Percentiles rank a stretch among this genome's conserved stretches.
Conservation (phyloP, 2,797 vertebrate species). For the Enteromius trimaculatus region DNA sequence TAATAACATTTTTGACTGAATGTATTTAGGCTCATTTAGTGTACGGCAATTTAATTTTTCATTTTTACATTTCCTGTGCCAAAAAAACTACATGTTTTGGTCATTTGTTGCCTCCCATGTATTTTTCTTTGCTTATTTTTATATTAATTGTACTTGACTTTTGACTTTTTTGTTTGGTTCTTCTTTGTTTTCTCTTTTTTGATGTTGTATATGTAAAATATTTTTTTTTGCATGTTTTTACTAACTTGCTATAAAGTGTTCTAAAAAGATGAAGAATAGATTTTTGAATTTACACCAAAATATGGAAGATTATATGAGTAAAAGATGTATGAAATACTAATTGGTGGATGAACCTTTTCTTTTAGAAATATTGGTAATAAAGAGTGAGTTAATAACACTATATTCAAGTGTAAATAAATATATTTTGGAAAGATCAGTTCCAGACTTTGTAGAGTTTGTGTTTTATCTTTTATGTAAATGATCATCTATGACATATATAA, state of each 20-base stretch:
- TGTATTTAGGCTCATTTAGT: constrained; percentile 44
- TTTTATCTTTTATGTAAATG: background rate
- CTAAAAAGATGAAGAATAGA: constrained; percentile 66
- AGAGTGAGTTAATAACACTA: constrained; percentile 67
- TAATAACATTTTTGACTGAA: constrained; percentile 45
- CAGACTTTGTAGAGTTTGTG: constrained; percentile 20
- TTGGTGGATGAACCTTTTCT: constrained; percentile 66
- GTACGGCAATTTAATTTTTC: constrained; percentile 28
- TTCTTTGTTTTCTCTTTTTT: constrained; percentile 68
- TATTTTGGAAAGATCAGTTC: constrained; percentile 49
- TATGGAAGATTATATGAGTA: constrained; percentile 57
- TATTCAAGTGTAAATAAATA: constrained; percentile 81
- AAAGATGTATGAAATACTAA: constrained; percentile 67
- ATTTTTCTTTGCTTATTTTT: constrained; percentile 61
- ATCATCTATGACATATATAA: background rate
- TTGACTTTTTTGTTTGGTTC: constrained; percentile 60
- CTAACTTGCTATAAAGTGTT: constrained; percentile 68
- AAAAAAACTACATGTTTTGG: constrained; percentile 56
- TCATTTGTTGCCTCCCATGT: constrained; percentile 58
- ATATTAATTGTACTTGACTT: constrained; percentile 62
- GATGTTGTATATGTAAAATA: constrained; percentile 69
- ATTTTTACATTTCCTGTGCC: constrained; percentile 62
- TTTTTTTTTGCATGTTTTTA: constrained; percentile 78
- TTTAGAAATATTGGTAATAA: constrained; percentile 65
- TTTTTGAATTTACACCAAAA: constrained; percentile 57